phyloP scores from a whole-genome alignment of 2,113 vertebrate genomes.

The Festucalex cinctus region DNA sequence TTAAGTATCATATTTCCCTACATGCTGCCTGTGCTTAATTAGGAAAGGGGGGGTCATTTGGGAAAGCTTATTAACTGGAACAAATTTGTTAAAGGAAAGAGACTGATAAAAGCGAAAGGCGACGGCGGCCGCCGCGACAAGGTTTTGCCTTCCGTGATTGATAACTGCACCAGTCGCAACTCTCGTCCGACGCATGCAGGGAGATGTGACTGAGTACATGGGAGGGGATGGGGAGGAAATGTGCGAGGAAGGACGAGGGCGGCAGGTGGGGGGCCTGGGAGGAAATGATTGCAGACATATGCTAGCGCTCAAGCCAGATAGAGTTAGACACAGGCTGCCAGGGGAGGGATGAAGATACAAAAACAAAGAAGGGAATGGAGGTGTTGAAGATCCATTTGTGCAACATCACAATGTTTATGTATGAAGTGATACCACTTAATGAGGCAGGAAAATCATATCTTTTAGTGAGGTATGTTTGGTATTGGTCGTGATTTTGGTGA shows the following conservation, averaged over 20 bases:
- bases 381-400: slow-evolving; percentile 91
- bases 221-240: slow-evolving; percentile 53
- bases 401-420: slow-evolving; percentile 87
- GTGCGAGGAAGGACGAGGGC: slow-evolving; percentile 50
- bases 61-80: slow-evolving; percentile 99
- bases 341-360: slow-evolving; percentile 72
- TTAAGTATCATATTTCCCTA: slow-evolving; percentile 99
- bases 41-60: slow-evolving; percentile 93
- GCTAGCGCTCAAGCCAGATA: slow-evolving; percentile 91
- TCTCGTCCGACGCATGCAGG: slow-evolving; percentile 79
- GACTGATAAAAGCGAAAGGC: slow-evolving; percentile 58
- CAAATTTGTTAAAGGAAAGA: slow-evolving; percentile 99
- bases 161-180: slow-evolving; percentile 91
- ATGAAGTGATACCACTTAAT: slow-evolving; percentile 87
- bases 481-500: neutral
- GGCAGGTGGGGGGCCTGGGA: slow-evolving; percentile 65
- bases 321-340: slow-evolving; percentile 83
- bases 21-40: slow-evolving; percentile 97
- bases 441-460: slow-evolving; percentile 81
- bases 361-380: slow-evolving; percentile 56
- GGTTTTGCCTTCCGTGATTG: slow-evolving; percentile 91
- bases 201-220: neutral
- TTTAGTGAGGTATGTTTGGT: neutral
- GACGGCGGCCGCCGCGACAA: slow-evolving; percentile 76
- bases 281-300: slow-evolving; percentile 99